These are phyloP conservation scores for Hypsibius dujardini DNA, from an alignment of 1,140 invertebrate genomes.

Conservation along the genomic window DNA sequence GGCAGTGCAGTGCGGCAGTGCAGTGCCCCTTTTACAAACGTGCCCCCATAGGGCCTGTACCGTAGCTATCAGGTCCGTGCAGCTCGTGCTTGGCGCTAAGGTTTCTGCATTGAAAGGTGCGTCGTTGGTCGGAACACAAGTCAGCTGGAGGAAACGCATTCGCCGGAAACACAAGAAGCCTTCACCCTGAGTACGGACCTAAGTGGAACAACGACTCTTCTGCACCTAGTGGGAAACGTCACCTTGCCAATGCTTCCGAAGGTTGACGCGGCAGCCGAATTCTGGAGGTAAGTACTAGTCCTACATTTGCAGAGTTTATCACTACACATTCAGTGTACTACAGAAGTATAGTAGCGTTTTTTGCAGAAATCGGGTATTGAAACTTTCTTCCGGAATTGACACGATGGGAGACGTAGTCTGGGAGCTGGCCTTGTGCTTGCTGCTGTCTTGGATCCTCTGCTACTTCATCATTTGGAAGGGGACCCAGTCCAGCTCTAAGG, in stretches of 20 bases:
- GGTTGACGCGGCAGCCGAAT: constrained; percentile 6
- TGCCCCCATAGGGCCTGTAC: too few species aligned
- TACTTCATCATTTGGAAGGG: constrained; percentile 96
- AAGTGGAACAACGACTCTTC: too few species aligned
- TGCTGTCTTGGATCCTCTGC: constrained; percentile 80
- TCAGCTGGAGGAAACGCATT: too few species aligned
- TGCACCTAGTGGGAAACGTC: too few species aligned
- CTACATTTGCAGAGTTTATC: neutral
- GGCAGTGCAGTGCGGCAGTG: too few species aligned
- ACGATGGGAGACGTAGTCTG: constrained; percentile 53
- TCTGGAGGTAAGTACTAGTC: constrained; percentile 11
- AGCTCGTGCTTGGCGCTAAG: too few species aligned
- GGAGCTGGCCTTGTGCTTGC: constrained; percentile 80
- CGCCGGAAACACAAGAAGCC: too few species aligned
- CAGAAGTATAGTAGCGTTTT: constrained; percentile 11
- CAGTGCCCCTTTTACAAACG: too few species aligned
- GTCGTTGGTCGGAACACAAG: too few species aligned
- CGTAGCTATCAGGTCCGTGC: too few species aligned
- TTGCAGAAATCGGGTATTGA: constrained; percentile 33
- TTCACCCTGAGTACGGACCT: too few species aligned
- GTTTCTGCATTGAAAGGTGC: too few species aligned
- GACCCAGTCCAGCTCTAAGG: constrained; percentile 91
- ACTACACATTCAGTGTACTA: constrained; percentile 2
- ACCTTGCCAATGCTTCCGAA: neutral
- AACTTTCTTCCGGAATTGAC: constrained; percentile 37